phyloP scores from a whole-genome alignment of 2,888 invertebrate genomes.

The Nomada goodeniana region DNA sequence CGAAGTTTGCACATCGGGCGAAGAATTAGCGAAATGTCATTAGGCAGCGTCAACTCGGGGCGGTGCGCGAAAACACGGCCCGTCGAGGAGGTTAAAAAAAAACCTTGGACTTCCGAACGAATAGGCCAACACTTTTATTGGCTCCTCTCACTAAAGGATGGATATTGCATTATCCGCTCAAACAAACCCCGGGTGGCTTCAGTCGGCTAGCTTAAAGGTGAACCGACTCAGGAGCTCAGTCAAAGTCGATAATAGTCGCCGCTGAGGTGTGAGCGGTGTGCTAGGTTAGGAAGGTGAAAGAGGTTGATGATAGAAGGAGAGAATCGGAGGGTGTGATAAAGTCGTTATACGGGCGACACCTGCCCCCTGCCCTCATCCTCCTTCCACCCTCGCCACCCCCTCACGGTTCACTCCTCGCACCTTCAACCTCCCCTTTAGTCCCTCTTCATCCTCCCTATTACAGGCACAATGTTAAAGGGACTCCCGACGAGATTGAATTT shows the following conservation, averaged over 20 bases:
- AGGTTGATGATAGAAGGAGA: constrained; percentile 66
- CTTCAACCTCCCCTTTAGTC: constrained; percentile 72
- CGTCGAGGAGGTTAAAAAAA: constrained; percentile 51
- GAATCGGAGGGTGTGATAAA: constrained; percentile 78
- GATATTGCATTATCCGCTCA: constrained; percentile 79
- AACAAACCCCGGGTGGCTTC: constrained; percentile 75
- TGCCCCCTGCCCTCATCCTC: constrained; percentile 71
- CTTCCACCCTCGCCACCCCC: constrained; percentile 53
- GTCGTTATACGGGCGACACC: constrained; percentile 82
- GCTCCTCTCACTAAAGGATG: constrained; percentile 73
- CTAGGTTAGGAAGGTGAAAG: constrained; percentile 73
- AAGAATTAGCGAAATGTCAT: constrained; percentile 42
- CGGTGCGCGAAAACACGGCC: constrained; percentile 5
- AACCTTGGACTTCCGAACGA: constrained; percentile 65
- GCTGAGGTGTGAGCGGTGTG: constrained; percentile 73
- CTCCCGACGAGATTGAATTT: constrained; percentile 83
- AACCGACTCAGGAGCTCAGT: constrained; percentile 75
- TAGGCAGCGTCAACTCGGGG: constrained; percentile 19
- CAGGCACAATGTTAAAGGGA: constrained; percentile 83
- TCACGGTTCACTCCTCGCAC: constrained; percentile 70
- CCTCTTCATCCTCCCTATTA: constrained; percentile 83
- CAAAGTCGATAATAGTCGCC: constrained; percentile 79
- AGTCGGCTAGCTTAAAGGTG: constrained; percentile 77
- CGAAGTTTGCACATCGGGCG: constrained; percentile 33
- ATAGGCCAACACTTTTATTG: constrained; percentile 72